phyloP scores from a whole-genome alignment of 1,140 invertebrate species.

The Probaryconus sp. region DNA sequence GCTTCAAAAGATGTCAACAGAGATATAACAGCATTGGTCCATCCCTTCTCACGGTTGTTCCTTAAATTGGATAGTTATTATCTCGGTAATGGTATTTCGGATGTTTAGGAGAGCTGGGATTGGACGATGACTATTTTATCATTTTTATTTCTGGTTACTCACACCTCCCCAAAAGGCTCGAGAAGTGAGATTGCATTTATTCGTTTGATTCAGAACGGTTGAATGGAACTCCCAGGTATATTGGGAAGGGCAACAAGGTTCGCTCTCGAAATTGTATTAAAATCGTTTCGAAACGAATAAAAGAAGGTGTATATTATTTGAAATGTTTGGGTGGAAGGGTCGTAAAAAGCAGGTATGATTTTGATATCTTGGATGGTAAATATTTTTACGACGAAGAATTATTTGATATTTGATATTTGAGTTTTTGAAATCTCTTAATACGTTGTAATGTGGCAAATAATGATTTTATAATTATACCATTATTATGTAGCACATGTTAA shows the following conservation, averaged over 20 bases:
- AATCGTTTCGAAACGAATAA: too few relatives aligned
- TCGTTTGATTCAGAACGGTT: neutral
- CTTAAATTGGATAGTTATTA: conserved; percentile 25
- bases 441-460: too few relatives aligned
- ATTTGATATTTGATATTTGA: too few relatives aligned
- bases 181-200: neutral
- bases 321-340: too few relatives aligned
- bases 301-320: neutral
- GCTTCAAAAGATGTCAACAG: conserved; percentile 27
- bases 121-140: neutral
- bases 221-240: too few relatives aligned
- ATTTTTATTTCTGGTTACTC: conserved; percentile 7
- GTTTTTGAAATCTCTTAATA: too few relatives aligned
- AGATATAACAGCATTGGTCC: conserved; percentile 11
- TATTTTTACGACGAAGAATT: too few relatives aligned
- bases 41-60: conserved; percentile 16
- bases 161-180: neutral
- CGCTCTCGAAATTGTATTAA: neutral
- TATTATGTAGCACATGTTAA: too few relatives aligned
- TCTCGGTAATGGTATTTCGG: conserved; percentile 7
- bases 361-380: too few relatives aligned
- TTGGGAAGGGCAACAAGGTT: neutral
- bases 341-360: too few relatives aligned
- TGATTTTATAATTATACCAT: too few relatives aligned
- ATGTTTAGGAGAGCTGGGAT: too few relatives aligned